Base-by-base conservation (phyloP, 2,797 vertebrate species). In the Xenops minutus region DNA sequence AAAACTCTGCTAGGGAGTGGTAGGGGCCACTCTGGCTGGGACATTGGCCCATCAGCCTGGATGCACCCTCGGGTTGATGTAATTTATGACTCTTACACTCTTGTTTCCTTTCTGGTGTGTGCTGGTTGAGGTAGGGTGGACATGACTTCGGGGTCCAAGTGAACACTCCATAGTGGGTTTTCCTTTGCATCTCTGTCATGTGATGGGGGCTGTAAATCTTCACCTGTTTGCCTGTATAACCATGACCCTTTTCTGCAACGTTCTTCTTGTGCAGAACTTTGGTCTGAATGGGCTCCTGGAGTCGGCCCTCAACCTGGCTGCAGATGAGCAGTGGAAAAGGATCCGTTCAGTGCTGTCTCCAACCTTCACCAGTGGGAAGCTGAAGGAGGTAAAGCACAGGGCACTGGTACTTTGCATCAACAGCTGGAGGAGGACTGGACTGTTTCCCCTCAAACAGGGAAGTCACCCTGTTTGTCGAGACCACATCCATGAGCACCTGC, bases 381-480 rank as follows among this genome's bases (percentile, higher is more conserved):
- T 99, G 41, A 99, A 98, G 84, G 98, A 99, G 98, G 98, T 98
- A 62, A 91, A 36, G 27, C 85, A 98, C 97, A 98, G 97, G 97
- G 16, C 8, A 3, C 16, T 32, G 32, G 37, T 58, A 9, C n/a
- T 84, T 75, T 27, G 48, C 34, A 67, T 52, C 69, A 73, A 6
- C 5, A 77, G 32, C 56, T 85, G 62, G 43, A 48, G 61, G 36
- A 56, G 36, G 34, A 11, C 13, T 19, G 49, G 52, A 36, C 41
- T 37, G 4, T 37, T 69, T 52, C 19, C 61, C 46, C 55, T 73
- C 30, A 32, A 15, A 13, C 2, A 23, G 9, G 6, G 27, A 86
- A 43, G 9, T 41, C 1, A 0, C 10, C 18, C 9, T 9, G 1
- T 68, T 68, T 81, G 16, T 39, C 84, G 46, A 22, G 59, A 49